Conservation (phyloP, 2,797 vertebrate species). For the Eutrigla gurnardus region DNA sequence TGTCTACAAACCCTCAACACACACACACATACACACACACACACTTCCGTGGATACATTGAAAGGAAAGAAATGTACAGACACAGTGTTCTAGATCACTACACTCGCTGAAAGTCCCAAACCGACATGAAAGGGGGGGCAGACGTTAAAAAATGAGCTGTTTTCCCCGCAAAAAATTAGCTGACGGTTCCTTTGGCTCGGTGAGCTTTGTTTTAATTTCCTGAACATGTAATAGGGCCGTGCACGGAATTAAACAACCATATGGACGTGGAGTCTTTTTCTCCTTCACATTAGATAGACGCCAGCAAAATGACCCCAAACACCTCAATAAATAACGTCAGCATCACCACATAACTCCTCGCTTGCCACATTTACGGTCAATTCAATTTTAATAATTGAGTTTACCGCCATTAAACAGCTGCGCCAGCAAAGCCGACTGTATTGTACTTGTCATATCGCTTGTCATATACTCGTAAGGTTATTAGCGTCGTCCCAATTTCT, state of each 20-base stretch:
- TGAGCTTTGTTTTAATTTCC: constrained; percentile 80
- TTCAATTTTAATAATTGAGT: constrained; percentile 74
- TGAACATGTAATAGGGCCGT: constrained; percentile 71
- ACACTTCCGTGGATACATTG: constrained; percentile 6
- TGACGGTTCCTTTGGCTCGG: constrained; percentile 62
- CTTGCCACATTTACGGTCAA: constrained; percentile 51
- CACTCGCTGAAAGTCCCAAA: constrained; percentile 55
- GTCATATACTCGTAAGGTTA: constrained; percentile 36
- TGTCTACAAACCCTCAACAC: constrained; percentile 61
- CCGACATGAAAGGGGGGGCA: constrained; percentile 60
- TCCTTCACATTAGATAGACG: constrained; percentile 55
- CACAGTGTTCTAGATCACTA: constrained; percentile 50
- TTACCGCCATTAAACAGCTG: constrained; percentile 60
- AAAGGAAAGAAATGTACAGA: constrained; percentile 46
- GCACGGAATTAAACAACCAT: constrained; percentile 75
- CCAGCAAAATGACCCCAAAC: constrained; percentile 65
- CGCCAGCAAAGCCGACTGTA: constrained; percentile 43
- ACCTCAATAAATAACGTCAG: constrained; percentile 68
- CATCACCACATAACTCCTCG: constrained; percentile 50
- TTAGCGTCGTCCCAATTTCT: constrained; percentile 33
- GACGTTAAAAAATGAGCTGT: constrained; percentile 72
- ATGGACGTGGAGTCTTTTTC: constrained; percentile 50
- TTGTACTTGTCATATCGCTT: constrained; percentile 45
- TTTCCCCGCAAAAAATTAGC: constrained; percentile 64
- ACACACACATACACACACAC: constrained; percentile 5